Evolutionary conservation across 2,888 invertebrate species (phyloP), one percentile per base, ranked within the genome.

Genomic region (Oscheius sp.): DNA sequence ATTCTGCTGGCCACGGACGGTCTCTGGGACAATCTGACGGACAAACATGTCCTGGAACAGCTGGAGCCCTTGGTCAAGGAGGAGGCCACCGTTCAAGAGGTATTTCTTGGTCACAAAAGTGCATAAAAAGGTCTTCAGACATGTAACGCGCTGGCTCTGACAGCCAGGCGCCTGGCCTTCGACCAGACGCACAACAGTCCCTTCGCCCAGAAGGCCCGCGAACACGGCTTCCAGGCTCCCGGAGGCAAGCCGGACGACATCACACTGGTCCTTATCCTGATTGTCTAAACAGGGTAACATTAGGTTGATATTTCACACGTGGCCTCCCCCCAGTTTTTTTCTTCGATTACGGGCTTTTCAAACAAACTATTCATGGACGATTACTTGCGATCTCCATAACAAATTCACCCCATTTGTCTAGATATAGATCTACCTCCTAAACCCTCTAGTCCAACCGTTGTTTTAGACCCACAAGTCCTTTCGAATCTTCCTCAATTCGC

Each of bases 201-300:
- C 11, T 98, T 98, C 91, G 95, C 96, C 63, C 93, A 94, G 90
- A 95, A 94, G 90, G 97, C 97, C 78, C 92, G 94, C 83, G 93
- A 95, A 88, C 95, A 95, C 90, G 96, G 97, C 88, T 96, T 96
- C 84, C 93, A 95, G 90, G 80, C 93, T 92, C 70, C 92, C 94
- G 96, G 98, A 90, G 97, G 98, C 75, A 98, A 98, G 91, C 97
- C 97, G 78, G 98, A 98, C 91, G 98, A 98, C 92, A 96, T 98
- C 91, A 97, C 97, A 89, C 95, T 97, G 90, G 93, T 98, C 89
- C 93, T 97, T 87, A 96, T 96, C 86, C 94, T 95, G 85, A 95
- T 97, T 48, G 82, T 79, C 29, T 83, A 78, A 79, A 60, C 29
- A 21, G 11, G 21, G 59, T 13, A 35, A 5, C 59, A n/a, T 10